phyloP scores from a whole-genome alignment of 2,113 vertebrate species.

The Ctenodactylus gundi region DNA sequence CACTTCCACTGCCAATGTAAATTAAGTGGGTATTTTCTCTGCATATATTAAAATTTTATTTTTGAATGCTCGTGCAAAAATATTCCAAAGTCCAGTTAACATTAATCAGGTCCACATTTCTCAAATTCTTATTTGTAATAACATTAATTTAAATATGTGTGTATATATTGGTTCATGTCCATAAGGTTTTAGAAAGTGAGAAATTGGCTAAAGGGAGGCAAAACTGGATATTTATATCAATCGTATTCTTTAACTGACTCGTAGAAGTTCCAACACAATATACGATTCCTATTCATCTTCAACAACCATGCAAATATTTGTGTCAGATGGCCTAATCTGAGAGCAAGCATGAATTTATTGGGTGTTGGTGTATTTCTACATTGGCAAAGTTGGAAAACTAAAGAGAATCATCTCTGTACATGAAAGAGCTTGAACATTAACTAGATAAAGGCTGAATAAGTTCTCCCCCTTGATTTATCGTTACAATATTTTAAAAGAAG shows the following conservation, averaged over 20 bases:
- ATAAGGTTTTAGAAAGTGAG: slow-evolving; percentile 60
- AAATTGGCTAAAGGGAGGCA: slow-evolving; percentile 33
- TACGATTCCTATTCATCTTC: slow-evolving; percentile 58
- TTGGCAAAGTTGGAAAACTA: slow-evolving; percentile 29
- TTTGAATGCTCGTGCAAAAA: slow-evolving; percentile 71
- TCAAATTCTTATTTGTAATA: slow-evolving; percentile 67
- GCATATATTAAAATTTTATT: slow-evolving; percentile 70
- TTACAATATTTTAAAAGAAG: slow-evolving; percentile 59
- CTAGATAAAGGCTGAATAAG: slow-evolving; percentile 58
- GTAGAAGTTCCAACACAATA: slow-evolving; percentile 49
- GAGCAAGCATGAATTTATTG: slow-evolving; percentile 25
- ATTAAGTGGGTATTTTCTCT: slow-evolving; percentile 69
- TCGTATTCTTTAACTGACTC: slow-evolving; percentile 46
- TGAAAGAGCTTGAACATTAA: slow-evolving; percentile 26
- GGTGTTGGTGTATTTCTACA: slow-evolving; percentile 47
- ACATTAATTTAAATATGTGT: slow-evolving; percentile 57
- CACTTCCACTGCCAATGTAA: slow-evolving; percentile 64
- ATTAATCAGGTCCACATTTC: slow-evolving; percentile 72
- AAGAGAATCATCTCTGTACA: background rate
- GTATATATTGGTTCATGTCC: slow-evolving; percentile 58
- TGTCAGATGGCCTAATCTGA: slow-evolving; percentile 46
- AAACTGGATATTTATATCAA: slow-evolving; percentile 54
- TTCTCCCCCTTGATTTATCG: slow-evolving; percentile 62
- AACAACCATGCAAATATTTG: slow-evolving; percentile 59
- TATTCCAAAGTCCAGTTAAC: slow-evolving; percentile 64